These are phyloP conservation scores for Agrotis exclamationis DNA, from an alignment of 2,888 invertebrate genomes.

Conservation along the genomic window DNA sequence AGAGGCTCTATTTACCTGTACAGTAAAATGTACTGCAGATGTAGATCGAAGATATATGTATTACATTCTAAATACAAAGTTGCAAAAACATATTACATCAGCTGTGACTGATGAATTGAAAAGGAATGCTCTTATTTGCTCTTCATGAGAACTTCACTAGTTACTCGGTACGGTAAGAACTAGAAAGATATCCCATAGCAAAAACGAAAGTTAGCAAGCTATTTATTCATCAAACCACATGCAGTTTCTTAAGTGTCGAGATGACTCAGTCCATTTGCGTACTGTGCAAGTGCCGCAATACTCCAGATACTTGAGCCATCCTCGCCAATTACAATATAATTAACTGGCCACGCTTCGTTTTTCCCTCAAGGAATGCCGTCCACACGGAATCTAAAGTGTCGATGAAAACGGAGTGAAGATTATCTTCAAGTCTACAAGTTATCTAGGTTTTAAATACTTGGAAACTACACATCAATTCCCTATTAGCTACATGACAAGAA, in stretches of 20 bases:
- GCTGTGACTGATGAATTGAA: constrained; percentile 26
- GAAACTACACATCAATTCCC: constrained; percentile 72
- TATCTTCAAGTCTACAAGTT: constrained; percentile 59
- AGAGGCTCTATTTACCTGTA: constrained; percentile 55
- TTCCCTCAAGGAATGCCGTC: constrained; percentile 59
- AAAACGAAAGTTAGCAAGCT: constrained; percentile 5
- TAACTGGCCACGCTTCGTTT: constrained; percentile 51
- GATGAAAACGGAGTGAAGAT: constrained; percentile 68
- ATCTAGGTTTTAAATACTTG: constrained; percentile 67
- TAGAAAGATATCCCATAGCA: neutral
- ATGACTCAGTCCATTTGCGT: constrained; percentile 47
- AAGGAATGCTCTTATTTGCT: constrained; percentile 8
- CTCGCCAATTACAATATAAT: constrained; percentile 64
- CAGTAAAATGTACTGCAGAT: constrained; percentile 29
- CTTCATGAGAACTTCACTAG: neutral
- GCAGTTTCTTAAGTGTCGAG: neutral
- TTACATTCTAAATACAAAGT: constrained; percentile 1
- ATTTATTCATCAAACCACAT: neutral
- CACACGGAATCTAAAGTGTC: constrained; percentile 64
- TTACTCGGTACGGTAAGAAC: neutral
- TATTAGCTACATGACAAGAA: constrained; percentile 72
- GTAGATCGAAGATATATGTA: constrained; percentile 17
- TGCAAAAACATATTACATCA: constrained; percentile 10
- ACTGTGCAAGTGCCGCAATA: constrained; percentile 40
- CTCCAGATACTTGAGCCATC: constrained; percentile 49